Conservation (phyloP, 2,797 vertebrate species). For the Momotus momota region DNA sequence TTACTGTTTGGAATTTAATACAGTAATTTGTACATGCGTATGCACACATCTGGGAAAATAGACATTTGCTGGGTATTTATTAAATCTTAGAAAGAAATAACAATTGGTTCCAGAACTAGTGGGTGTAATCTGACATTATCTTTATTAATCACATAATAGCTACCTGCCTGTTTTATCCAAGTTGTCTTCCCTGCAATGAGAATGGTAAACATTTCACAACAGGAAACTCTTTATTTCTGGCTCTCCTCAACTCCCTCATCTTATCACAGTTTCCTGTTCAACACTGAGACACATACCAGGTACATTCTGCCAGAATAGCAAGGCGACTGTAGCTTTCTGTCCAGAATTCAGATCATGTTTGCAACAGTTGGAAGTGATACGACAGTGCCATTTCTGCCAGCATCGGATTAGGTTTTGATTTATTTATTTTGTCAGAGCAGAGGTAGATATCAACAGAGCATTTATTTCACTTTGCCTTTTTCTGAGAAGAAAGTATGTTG, state of each 20-base stretch:
- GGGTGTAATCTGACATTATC: neutral
- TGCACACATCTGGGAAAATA: neutral
- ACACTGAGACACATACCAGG: neutral
- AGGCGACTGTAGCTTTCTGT: neutral
- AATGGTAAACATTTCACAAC: neutral
- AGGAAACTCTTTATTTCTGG: neutral
- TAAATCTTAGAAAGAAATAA: neutral
- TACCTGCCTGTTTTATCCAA: neutral
- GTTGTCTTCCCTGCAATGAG: neutral
- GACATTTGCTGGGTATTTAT: neutral
- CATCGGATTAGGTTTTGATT: neutral
- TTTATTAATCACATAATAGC: neutral
- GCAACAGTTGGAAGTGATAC: neutral
- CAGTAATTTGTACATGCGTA: neutral
- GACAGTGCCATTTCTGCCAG: neutral
- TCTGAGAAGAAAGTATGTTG: neutral
- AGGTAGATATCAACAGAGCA: neutral
- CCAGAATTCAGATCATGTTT: slow-evolving; percentile 8
- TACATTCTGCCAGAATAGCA: neutral
- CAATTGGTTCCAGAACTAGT: neutral
- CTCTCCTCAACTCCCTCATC: neutral
- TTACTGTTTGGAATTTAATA: neutral
- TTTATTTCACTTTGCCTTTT: neutral
- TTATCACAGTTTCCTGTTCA: neutral
- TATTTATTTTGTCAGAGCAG: neutral